phyloP scores from a whole-genome alignment of 2,113 vertebrate genomes.

The Brachyhypopomus gauderio region DNA sequence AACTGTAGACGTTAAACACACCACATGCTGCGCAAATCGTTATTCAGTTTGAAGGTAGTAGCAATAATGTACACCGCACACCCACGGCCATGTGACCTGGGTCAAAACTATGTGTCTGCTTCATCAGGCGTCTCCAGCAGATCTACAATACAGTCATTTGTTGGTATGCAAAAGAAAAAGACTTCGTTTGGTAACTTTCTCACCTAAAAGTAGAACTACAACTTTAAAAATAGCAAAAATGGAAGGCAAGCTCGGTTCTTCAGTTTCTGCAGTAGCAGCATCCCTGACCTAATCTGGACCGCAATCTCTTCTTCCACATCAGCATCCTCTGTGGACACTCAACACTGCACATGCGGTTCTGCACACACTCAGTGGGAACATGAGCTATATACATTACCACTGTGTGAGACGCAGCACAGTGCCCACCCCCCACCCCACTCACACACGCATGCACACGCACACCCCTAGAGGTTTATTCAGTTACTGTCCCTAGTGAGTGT shows the following conservation, averaged over 20 bases:
- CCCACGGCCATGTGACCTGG: not conserved
- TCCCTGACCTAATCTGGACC: conserved; percentile 7
- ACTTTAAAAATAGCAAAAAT: no score
- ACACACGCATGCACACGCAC: not conserved
- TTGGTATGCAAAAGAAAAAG: no score
- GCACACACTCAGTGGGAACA: not conserved
- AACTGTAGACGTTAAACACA: not conserved
- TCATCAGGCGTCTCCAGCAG: no score
- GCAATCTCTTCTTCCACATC: not conserved
- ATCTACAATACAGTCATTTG: no score
- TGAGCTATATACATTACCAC: conserved; percentile 9
- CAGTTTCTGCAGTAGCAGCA: not conserved
- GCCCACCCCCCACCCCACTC: not conserved
- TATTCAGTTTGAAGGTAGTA: not conserved
- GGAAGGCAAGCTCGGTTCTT: not conserved
- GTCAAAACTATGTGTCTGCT: no score
- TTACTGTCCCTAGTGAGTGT: conserved; percentile 5
- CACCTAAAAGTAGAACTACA: no score
- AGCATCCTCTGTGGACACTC: not conserved
- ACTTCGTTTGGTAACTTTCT: no score
- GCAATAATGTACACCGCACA: not conserved
- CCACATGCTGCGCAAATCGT: not conserved
- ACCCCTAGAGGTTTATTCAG: conserved; percentile 1
- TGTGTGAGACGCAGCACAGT: not conserved
- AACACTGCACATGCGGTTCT: conserved; percentile 2